These are phyloP conservation scores for Drosophila triauraria DNA, from an alignment of 1,140 invertebrate genomes.

Conservation along the genomic window DNA sequence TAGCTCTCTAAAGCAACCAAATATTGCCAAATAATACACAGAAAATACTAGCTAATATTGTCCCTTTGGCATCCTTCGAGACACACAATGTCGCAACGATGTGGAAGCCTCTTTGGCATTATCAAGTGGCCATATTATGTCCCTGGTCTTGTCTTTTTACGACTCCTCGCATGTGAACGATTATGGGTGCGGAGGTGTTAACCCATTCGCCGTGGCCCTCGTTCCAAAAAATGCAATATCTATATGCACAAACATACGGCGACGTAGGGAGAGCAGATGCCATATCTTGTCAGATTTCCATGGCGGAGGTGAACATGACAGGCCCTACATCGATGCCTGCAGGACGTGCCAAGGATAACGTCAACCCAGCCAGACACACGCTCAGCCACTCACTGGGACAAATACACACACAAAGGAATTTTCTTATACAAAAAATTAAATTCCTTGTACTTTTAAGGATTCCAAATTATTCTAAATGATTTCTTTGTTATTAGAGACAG, in stretches of 20 bases:
- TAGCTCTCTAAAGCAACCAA: not conserved
- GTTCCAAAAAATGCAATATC: constrained; percentile 51
- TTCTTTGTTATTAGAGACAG: too few relatives aligned
- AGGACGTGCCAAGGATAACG: constrained; percentile 81
- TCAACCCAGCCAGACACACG: constrained; percentile 20
- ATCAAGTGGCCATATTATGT: constrained; percentile 58
- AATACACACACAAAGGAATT: not conserved
- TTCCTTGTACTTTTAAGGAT: too few relatives aligned
- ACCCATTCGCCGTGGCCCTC: not conserved
- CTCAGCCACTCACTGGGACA: constrained; percentile 7
- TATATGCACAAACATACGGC: constrained; percentile 46
- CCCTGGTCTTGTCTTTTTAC: constrained; percentile 64
- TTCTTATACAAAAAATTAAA: too few relatives aligned
- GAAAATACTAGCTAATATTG: constrained; percentile 4
- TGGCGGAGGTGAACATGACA: constrained; percentile 63
- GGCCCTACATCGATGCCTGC: constrained; percentile 47
- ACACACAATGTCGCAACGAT: constrained; percentile 10
- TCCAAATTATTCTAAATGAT: too few relatives aligned
- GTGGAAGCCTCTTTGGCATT: constrained; percentile 23
- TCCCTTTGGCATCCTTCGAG: constrained; percentile 9
- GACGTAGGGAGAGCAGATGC: constrained; percentile 56
- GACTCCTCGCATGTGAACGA: constrained; percentile 58
- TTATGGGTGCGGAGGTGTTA: constrained; percentile 53
- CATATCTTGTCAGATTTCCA: constrained; percentile 74
- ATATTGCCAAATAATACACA: not conserved